Evolutionary conservation across 64 coral and sea anemone genomes (phyloP), one percentile per base, ranked within the genome.

Genomic region (Stichodactyla mertensii): DNA sequence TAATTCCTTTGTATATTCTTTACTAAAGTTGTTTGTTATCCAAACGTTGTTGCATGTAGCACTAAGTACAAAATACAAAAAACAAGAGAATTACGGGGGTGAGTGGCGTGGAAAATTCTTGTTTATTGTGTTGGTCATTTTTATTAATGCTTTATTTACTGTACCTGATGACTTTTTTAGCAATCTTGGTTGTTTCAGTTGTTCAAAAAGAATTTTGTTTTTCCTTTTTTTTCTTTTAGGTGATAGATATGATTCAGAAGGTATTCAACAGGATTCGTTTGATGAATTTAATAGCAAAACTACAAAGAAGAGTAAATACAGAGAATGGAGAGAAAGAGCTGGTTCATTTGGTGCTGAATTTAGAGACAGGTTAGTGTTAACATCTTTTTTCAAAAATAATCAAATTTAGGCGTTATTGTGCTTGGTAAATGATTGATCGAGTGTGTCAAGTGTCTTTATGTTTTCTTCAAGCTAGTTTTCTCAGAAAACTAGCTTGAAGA

Each of bases 231-330:
- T 53, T 77, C 51, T 67, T 83, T 67, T 6, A 98, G 95, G 92
- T 92, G 95, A 98, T 86, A 77, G 89, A 69, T 89, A 93, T 91
- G 90, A 86, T 36, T 57, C 89, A 77, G 86, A 82, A 16, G 85
- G 80, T 19, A 58, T 62, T 22, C 87, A 87, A 56, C 84, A 87
- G 53, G 93, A 99, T 85, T 89, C 94, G 61, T 99, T 99, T 92
- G 90, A 99, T 59, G 97, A 99, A 78, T 99, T 99, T 80, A 94
- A 93, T 52, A 85, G 91, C 12, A 92, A 87, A 99, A 95, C 93
- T 58, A 91, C 70, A 7, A 92, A 58, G 11, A 92, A 94, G 20
- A 95, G 97, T 85, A 90, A 88, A 64, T 77, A 94, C 15, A 92
- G 96, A 83, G 93, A 99, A 52, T 99, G 90, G 88, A 85, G 88